Percentiles rank a stretch among this genome's conserved stretches.
Conservation (phyloP, 37 sponge, comb jelly and placozoan genomes). For the Geodia barretti region DNA sequence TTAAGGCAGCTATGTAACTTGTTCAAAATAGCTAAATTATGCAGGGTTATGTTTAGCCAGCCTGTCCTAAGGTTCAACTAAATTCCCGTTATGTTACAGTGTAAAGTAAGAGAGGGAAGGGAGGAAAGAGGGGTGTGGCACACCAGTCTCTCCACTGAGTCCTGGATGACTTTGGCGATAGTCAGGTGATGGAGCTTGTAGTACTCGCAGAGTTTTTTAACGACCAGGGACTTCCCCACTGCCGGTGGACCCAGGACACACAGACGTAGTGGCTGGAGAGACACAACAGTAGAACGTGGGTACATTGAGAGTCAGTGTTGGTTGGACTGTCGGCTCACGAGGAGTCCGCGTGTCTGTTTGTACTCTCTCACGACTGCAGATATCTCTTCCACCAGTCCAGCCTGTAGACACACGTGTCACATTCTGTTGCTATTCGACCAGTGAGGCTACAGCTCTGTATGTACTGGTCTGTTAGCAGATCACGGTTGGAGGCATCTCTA, state of each 20-base stretch:
- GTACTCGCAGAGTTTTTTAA: slow-evolving; percentile 77
- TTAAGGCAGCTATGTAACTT: no score
- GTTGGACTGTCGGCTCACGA: slow-evolving; percentile 57
- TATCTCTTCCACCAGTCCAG: slow-evolving; percentile 85
- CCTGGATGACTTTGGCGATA: slow-evolving; percentile 82
- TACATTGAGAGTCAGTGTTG: no score
- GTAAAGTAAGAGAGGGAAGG: neutral
- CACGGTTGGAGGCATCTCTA: no score
- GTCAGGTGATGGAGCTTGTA: slow-evolving; percentile 94
- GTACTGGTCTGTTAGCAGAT: no score
- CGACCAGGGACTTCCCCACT: slow-evolving; percentile 77
- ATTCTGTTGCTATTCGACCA: no score
- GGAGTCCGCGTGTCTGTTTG: slow-evolving; percentile 77
- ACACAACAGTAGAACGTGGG: neutral
- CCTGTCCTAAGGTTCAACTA: slow-evolving; percentile 23
- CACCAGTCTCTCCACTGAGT: slow-evolving; percentile 73
- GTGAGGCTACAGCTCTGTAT: no score
- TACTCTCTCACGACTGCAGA: slow-evolving; percentile 67
- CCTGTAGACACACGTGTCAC: slow-evolving; percentile 35
- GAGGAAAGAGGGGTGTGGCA: neutral
- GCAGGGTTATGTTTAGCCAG: slow-evolving; percentile 6
- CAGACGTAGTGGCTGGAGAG: slow-evolving; percentile 66
- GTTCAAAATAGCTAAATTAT: no score
- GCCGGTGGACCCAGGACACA: slow-evolving; percentile 94
- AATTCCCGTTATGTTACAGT: no score